Evolutionary conservation across 2,113 vertebrate genomes (phyloP).

Genomic region (Silurus meridionalis): DNA sequence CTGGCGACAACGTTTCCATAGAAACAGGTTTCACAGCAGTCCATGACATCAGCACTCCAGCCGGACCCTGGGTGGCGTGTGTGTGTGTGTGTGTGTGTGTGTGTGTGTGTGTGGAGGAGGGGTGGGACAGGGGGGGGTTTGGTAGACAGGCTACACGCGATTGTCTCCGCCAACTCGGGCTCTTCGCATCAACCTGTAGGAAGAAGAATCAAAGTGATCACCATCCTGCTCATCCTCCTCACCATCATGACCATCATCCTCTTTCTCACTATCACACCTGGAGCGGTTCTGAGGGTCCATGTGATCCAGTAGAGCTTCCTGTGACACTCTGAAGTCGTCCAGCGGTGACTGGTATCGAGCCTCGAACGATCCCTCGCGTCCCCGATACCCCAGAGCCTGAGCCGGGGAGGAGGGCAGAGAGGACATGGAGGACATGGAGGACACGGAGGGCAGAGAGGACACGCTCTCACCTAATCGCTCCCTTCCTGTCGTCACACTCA

Average conservation of each 20-base stretch:
- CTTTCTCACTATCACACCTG: slow-evolving; percentile 69
- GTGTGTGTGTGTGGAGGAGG: background rate
- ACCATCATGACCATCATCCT: background rate
- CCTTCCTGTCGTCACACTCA: slow-evolving; percentile 67
- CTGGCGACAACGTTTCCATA: slow-evolving; percentile 81
- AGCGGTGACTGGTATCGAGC: slow-evolving; percentile 89
- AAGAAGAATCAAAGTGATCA: slow-evolving; percentile 38
- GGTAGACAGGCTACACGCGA: slow-evolving; percentile 77
- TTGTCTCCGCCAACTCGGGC: slow-evolving; percentile 92
- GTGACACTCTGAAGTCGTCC: slow-evolving; percentile 87
- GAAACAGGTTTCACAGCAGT: slow-evolving; percentile 86
- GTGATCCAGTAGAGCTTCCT: slow-evolving; percentile 87
- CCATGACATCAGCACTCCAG: slow-evolving; percentile 78
- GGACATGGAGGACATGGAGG: slow-evolving; percentile 67
- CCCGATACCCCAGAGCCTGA: slow-evolving; percentile 74
- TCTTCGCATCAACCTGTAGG: slow-evolving; percentile 81
- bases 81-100: background rate
- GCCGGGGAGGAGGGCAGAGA: slow-evolving; percentile 72
- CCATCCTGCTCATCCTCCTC: too few relatives aligned
- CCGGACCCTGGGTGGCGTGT: slow-evolving; percentile 54
- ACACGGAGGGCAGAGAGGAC: slow-evolving; percentile 61
- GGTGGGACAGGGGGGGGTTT: slow-evolving; percentile 16
- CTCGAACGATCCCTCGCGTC: slow-evolving; percentile 87
- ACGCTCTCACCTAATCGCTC: slow-evolving; percentile 78
- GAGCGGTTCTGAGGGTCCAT: slow-evolving; percentile 82